These are phyloP conservation scores for Sitodiplosis mosellana DNA, from an alignment of 1,140 invertebrate species.

Conservation along the genomic window DNA sequence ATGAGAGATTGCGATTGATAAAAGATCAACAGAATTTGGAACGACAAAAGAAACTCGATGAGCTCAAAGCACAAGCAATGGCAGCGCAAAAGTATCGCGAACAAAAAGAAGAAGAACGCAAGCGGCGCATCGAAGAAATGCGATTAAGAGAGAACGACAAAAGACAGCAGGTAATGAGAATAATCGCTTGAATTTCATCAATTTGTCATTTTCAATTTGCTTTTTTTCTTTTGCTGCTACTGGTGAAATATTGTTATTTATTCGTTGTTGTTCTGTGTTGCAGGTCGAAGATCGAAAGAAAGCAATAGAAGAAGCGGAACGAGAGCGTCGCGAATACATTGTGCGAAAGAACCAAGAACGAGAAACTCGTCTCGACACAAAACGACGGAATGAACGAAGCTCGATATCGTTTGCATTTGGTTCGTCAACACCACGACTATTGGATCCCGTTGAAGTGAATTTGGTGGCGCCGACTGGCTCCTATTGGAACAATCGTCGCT, in stretches of 20 bases:
- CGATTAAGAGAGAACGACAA: slow-evolving; percentile 55
- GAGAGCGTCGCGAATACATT: slow-evolving; percentile 66
- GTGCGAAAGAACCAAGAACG: slow-evolving; percentile 66
- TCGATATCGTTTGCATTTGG: slow-evolving; percentile 63
- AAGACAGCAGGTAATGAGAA: slow-evolving; percentile 29
- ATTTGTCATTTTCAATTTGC: not conserved
- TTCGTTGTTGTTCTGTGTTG: slow-evolving; percentile 11
- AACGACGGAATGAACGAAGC: slow-evolving; percentile 46
- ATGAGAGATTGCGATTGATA: slow-evolving; percentile 40
- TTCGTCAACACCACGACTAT: slow-evolving; percentile 68
- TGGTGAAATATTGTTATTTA: slow-evolving; percentile 2
- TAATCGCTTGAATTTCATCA: not conserved
- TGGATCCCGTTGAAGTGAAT: slow-evolving; percentile 61
- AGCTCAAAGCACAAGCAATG: slow-evolving; percentile 65
- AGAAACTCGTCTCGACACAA: slow-evolving; percentile 61
- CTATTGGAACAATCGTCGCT: slow-evolving; percentile 65
- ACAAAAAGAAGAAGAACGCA: slow-evolving; percentile 68
- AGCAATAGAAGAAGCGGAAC: slow-evolving; percentile 68
- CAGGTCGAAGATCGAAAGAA: slow-evolving; percentile 75
- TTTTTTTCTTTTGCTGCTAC: no score
- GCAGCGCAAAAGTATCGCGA: slow-evolving; percentile 73
- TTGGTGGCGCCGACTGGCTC: slow-evolving; percentile 30
- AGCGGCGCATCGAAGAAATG: slow-evolving; percentile 61
- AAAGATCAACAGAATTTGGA: slow-evolving; percentile 73
- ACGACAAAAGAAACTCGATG: slow-evolving; percentile 64